Conservation (phyloP, 2,888 invertebrate species). For the Terebella lapidaria region DNA sequence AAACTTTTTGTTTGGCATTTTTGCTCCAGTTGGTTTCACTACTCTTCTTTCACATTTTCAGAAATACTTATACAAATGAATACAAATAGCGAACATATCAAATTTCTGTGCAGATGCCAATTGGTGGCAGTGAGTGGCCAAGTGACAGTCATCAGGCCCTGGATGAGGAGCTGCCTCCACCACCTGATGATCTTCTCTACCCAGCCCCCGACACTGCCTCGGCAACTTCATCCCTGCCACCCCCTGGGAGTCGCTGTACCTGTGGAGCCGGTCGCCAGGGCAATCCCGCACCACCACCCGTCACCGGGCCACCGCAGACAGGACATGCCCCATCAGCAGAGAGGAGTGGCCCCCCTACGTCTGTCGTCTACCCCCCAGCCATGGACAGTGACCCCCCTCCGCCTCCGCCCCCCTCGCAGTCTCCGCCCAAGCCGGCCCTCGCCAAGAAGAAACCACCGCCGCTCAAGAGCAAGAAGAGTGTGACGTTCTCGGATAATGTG, state of each 20-base stretch:
- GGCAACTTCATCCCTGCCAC: background rate
- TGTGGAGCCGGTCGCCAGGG: background rate
- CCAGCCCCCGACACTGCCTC: background rate
- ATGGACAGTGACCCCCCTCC: background rate
- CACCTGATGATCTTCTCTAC: background rate
- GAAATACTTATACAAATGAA: no score
- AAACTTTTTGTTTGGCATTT: no score
- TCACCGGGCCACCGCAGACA: no score
- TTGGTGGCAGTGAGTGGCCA: background rate
- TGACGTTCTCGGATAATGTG: slow-evolving; percentile 91
- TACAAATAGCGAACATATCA: no score
- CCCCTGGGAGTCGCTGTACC: background rate
- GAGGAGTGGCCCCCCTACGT: background rate
- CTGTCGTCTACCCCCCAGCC: background rate
- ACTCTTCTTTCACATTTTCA: no score
- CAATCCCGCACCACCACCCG: background rate
- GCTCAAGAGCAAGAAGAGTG: slow-evolving; percentile 64
- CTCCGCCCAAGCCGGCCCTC: background rate
- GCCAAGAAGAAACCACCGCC: background rate
- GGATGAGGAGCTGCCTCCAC: background rate
- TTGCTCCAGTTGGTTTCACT: no score
- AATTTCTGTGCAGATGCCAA: no score
- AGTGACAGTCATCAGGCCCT: no score
- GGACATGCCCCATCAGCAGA: background rate
- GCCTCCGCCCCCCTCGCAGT: background rate